A percentile compares a stretch with the other conserved stretches of the same genome.
phyloP scores from a whole-genome alignment of 2,113 vertebrate genomes.

The Petrocephalus microphthalmus region DNA sequence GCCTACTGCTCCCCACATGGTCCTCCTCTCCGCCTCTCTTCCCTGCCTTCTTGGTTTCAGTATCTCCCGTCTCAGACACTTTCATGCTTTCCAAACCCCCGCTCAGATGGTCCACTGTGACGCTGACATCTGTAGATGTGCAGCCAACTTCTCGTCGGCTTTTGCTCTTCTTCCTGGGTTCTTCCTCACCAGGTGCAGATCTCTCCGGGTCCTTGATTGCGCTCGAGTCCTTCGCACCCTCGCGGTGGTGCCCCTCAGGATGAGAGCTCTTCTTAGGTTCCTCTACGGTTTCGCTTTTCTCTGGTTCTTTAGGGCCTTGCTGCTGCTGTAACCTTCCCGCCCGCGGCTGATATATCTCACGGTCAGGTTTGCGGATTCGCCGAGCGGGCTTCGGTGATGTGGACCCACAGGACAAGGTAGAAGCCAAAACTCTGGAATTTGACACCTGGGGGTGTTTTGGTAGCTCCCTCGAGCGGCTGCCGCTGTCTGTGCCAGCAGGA shows the following conservation, averaged over 20 bases:
- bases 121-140: not conserved
- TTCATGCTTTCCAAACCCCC: slow-evolving; percentile 67
- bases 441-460: not conserved
- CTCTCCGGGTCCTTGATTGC: not conserved
- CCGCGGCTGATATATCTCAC: slow-evolving; percentile 89
- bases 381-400: slow-evolving; percentile 57
- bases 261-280: not conserved
- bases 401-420: slow-evolving; percentile 31
- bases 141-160: not conserved
- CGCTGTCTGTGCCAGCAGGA: not conserved
- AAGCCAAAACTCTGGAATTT: slow-evolving; percentile 18
- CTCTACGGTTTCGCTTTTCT: not conserved
- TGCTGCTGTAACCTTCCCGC: slow-evolving; percentile 59
- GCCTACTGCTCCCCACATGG: slow-evolving; percentile 22
- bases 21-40: slow-evolving; percentile 11
- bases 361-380: slow-evolving; percentile 81
- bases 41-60: not conserved
- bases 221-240: not conserved
- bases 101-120: slow-evolving; percentile 51
- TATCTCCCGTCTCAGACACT: slow-evolving; percentile 33
- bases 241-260: not conserved
- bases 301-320: slow-evolving; percentile 43
- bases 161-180: not conserved
- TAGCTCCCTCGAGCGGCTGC: not conserved
- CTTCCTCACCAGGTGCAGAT: not conserved